Evolutionary conservation across 2,797 vertebrate species (phyloP).

Genomic region (Takifugu ocellatus): DNA sequence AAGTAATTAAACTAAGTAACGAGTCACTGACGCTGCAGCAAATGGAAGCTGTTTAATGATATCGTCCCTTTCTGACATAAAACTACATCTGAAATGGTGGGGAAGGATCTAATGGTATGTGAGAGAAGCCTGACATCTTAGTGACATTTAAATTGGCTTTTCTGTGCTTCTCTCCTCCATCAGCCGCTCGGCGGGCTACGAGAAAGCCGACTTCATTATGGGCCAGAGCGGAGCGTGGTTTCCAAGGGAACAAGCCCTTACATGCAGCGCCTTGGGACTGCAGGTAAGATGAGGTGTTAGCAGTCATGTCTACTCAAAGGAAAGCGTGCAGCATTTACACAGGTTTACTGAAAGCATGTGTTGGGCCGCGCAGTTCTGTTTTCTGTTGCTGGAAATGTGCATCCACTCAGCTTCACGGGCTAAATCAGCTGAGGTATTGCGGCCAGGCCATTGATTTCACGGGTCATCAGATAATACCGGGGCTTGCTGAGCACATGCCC

Average conservation of each 20-base stretch:
- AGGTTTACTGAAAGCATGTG: constrained; percentile 23
- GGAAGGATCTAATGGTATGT: constrained; percentile 23
- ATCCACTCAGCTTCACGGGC: constrained; percentile 44
- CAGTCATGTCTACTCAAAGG: constrained; percentile 46
- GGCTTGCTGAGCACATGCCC: constrained; percentile 68
- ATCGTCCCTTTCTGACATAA: too few relatives aligned
- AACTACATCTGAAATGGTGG: neutral
- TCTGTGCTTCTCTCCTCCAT: constrained; percentile 50
- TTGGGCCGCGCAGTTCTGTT: constrained; percentile 16
- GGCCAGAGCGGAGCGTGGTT: constrained; percentile 67
- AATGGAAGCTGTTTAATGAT: constrained; percentile 9
- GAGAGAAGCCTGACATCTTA: constrained; percentile 50
- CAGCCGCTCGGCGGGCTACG: constrained; percentile 57
- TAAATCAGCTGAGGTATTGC: constrained; percentile 69
- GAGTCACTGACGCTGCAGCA: neutral
- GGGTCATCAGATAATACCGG: constrained; percentile 71
- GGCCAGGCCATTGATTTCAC: constrained; percentile 65
- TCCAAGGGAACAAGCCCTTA: constrained; percentile 72
- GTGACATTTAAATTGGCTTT: constrained; percentile 60
- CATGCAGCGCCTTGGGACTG: constrained; percentile 49
- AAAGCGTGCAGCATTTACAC: constrained; percentile 48
- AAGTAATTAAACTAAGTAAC: neutral
- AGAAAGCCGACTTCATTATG: constrained; percentile 62
- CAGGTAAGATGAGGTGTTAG: constrained; percentile 51
- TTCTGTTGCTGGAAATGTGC: constrained; percentile 23